Evolutionary conservation across 2,113 vertebrate genomes (phyloP), one percentile per base, ranked within the genome.

Genomic region (Corythornis cristatus): DNA sequence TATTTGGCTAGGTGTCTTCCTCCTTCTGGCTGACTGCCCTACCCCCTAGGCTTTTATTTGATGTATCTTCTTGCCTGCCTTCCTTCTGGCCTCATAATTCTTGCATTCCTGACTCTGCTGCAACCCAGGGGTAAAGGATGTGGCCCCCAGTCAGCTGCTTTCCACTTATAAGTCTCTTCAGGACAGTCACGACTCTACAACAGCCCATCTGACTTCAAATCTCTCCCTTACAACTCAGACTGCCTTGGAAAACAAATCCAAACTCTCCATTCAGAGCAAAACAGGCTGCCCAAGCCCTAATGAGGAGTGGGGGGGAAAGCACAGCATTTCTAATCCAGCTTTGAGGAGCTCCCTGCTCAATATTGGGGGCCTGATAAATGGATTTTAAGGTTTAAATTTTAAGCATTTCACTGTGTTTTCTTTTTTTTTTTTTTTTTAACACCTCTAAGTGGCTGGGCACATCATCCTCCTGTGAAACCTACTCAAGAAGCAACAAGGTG

Each of bases 51-150:
- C 50, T 89, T 93, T 90, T 90, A 93, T 93, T 90, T 94, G 89
- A 88, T 90, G 57, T 93, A 95, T 78, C 83, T 89, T 89, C 91
- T 96, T 93, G 83, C 77, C 73, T 93, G 83, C 72, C 86, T 95
- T 93, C 76, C 61, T 91, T 95, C 80, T 95, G 76, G 80, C 83
- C 77, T 88, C 77, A 28, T 90, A 94, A 90, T 65, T 92, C 56
- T 60, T 86, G 65, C 73, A 90, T 93, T 86, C 89, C 80, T 88
- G 72, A 70, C 80, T 88, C 76, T 88, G 86, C 68, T 0, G 0
- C 73, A 81, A 5, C 57, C 60, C 65, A 60, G 43, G 33, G n/a
- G 26, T 43, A 48, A 80, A 67, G 53, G 65, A 88, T 33, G 40
- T 78, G 61, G 68, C 80, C 77, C 72, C 73, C 15, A 1, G 29